Evolutionary conservation across 2,113 vertebrate genomes (phyloP), one percentile per base, ranked within the genome.

Genomic region (Onychostruthus taczanowskii): DNA sequence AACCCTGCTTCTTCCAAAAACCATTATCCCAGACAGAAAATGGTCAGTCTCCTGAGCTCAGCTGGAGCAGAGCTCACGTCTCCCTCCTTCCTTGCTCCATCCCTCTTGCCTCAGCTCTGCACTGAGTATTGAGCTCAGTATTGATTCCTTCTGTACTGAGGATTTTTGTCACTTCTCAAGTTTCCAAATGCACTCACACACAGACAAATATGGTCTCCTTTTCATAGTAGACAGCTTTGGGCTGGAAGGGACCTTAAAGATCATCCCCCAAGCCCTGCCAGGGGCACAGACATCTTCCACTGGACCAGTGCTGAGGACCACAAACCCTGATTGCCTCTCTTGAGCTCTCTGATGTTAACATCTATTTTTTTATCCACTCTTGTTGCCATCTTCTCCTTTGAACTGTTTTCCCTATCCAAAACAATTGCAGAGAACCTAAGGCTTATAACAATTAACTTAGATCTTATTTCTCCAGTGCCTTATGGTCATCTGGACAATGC

Each of bases 21-120:
- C 24, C 20, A 11, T 64, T 41, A 70, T 3, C 3, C 4, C 66
- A 75, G 62, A 17, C 2, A 0, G 3, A 21, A 6, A 2, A 0
- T 33, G 59, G 47, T 1, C n/a, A 28, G 15, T 2, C 19, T 67
- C 52, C 41, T 15, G 35, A 39, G 55, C 44, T 7, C 30, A 61
- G 82, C 59, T 67, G 74, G 28, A 17, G 39, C 81, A 73, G 17
- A 53, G 39, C 41, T 64, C 69, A 74, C 2, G 2, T n/a, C 50
- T 64, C 69, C 5, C 50, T 66, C 19, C 50, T 56, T 50, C 39
- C 53, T 22, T 35, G 52, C 43, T 31, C 87, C 43, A 75, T 24
- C 21, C 41, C 43, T 84, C 64, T 61, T 49, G 8, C 33, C 73
- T 91, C 56, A 53, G 77, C 55, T 89, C 73, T 69, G 64, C 44